A percentile compares a stretch with the other conserved stretches of the same genome.
These are phyloP conservation scores for Bubo scandiacus DNA, from an alignment of 2,113 vertebrate genomes.

Conservation along the genomic window DNA sequence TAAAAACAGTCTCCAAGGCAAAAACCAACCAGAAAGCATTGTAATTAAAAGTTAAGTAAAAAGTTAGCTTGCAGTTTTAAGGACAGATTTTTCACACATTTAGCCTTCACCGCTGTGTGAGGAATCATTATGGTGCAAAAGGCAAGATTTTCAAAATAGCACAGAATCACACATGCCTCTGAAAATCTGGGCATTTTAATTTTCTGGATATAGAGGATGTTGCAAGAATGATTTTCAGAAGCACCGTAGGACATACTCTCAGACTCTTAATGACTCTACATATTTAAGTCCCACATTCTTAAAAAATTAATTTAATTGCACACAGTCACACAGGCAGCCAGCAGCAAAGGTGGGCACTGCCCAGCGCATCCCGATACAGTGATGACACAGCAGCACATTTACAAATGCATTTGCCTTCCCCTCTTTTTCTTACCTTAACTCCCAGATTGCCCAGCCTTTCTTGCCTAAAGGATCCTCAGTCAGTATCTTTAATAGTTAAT, in stretches of 20 bases:
- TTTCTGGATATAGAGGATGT: background rate
- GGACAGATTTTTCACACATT: background rate
- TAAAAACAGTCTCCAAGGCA: background rate
- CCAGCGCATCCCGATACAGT: fast-evolving
- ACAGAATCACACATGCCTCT: background rate
- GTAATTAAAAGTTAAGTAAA: background rate
- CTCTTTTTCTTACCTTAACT: background rate
- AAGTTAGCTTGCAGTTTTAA: background rate
- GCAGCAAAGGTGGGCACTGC: background rate
- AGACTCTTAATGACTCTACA: background rate
- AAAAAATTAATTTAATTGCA: background rate
- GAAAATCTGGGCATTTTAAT: fast-evolving
- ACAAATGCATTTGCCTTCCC: too few relatives aligned
- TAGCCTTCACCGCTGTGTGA: fast-evolving
- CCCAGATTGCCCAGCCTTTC: background rate
- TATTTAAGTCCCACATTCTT: background rate
- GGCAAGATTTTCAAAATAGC: background rate
- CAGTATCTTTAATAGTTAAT: background rate
- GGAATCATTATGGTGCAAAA: background rate
- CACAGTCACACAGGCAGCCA: background rate
- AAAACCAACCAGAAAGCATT: background rate
- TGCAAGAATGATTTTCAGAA: background rate
- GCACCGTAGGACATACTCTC: background rate
- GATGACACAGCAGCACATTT: too few relatives aligned
- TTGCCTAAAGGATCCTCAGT: background rate